Evolutionary conservation across 2,888 invertebrate species (phyloP).

Genomic region (Spilosoma lubricipeda): DNA sequence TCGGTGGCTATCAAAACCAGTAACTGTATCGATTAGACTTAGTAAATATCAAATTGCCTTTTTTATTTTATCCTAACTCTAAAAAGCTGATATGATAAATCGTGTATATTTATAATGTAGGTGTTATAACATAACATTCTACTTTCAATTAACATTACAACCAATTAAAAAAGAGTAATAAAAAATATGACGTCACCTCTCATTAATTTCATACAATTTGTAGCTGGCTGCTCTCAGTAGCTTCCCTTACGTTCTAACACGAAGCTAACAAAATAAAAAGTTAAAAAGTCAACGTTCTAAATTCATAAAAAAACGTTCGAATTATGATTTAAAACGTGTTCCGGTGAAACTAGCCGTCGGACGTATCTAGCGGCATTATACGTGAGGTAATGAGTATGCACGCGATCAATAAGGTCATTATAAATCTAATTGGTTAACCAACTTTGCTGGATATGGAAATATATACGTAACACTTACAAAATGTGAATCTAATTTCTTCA

Average conservation of each 20-base stretch:
- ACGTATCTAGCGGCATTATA: constrained; percentile 84
- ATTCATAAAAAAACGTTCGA: constrained; percentile 81
- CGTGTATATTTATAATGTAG: constrained; percentile 9
- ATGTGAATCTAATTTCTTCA: not conserved
- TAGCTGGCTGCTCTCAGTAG: constrained; percentile 28
- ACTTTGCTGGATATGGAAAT: not conserved
- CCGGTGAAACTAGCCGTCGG: constrained; percentile 85
- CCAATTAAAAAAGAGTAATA: constrained; percentile 18
- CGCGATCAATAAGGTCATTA: constrained; percentile 67
- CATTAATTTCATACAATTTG: constrained; percentile 30
- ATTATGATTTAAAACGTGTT: constrained; percentile 87
- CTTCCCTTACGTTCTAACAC: constrained; percentile 35
- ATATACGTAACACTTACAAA: not conserved
- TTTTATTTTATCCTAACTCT: constrained; percentile 1
- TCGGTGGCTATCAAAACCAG: constrained; percentile 56
- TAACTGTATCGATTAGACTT: constrained; percentile 56
- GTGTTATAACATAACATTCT: constrained; percentile 12
- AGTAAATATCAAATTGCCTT: constrained; percentile 22
- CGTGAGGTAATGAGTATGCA: constrained; percentile 81
- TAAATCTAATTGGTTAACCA: constrained; percentile 9
- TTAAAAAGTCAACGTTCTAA: constrained; percentile 82
- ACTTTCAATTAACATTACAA: constrained; percentile 11
- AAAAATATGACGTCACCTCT: constrained; percentile 30
- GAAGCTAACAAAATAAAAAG: constrained; percentile 58
- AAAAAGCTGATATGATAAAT: constrained; percentile 15